These are phyloP conservation scores for Lampris megalopsis DNA, from an alignment of 2,113 vertebrate species.

Conservation along the genomic window DNA sequence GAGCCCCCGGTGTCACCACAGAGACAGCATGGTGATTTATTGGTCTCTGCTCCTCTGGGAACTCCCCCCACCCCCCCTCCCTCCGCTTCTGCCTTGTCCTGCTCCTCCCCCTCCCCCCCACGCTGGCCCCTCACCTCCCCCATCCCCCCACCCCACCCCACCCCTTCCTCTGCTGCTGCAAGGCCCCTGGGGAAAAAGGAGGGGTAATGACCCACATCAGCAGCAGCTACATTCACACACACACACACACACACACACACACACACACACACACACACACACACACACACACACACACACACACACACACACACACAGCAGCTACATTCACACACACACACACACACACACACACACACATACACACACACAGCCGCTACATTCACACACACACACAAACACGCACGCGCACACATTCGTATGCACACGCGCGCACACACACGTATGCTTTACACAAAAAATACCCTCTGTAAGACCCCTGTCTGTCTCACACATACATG, in stretches of 20 bases:
- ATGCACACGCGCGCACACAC: neutral
- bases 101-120: slow-evolving; percentile 14
- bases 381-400: neutral
- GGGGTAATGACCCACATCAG: slow-evolving; percentile 86
- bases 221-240: slow-evolving; percentile 68
- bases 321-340: neutral
- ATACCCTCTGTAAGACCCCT: too few species aligned
- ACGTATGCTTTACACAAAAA: neutral
- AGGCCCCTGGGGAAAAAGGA: slow-evolving; percentile 71
- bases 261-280: slow-evolving; percentile 10
- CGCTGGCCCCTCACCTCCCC: slow-evolving; percentile 26
- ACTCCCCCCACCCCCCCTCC: slow-evolving; percentile 25
- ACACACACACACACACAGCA: slow-evolving; percentile 15
- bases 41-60: slow-evolving; percentile 77
- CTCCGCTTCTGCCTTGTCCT: neutral
- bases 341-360: neutral
- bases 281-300: slow-evolving; percentile 17
- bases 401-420: neutral
- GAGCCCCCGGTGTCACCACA: slow-evolving; percentile 78
- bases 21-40: slow-evolving; percentile 83
- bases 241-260: slow-evolving; percentile 24
- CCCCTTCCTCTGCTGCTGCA: slow-evolving; percentile 70
- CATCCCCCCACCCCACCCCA: slow-evolving; percentile 56
- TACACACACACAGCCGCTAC: slow-evolving; percentile 6
- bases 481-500: neutral